phyloP scores from a whole-genome alignment of 2,113 vertebrate species.

The Alexandromys fortis region DNA sequence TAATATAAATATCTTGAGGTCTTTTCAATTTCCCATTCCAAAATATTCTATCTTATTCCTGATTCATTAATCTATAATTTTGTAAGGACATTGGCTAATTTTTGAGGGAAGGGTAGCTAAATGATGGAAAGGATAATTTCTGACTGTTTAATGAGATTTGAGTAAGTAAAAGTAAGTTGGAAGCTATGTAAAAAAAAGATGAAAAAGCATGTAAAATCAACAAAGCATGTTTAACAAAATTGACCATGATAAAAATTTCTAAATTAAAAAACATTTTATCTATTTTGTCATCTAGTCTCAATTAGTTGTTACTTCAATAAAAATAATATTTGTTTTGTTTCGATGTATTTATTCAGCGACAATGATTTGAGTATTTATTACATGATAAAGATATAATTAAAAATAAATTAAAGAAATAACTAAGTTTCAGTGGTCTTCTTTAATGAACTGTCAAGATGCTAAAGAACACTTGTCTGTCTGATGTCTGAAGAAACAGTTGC shows the following conservation, averaged over 20 bases:
- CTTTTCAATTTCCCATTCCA: constrained; percentile 8
- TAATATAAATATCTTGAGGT: neutral
- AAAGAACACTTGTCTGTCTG: neutral
- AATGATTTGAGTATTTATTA: neutral
- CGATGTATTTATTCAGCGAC: neutral
- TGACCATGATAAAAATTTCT: neutral
- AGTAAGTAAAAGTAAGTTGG: neutral
- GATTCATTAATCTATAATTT: neutral
- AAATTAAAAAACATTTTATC: neutral
- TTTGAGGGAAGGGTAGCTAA: neutral
- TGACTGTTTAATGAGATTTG: neutral
- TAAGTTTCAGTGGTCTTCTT: neutral
- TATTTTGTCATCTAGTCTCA: neutral
- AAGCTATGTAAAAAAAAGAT: constrained; percentile 29
- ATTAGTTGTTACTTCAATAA: neutral
- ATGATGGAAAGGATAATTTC: neutral
- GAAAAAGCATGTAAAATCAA: neutral
- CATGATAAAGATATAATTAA: neutral
- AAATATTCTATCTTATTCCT: neutral
- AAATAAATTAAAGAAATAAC: neutral
- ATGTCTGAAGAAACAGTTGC: neutral
- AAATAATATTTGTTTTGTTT: neutral
- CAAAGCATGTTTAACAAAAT: neutral
- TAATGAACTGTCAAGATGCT: neutral
- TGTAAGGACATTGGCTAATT: neutral